These are phyloP conservation scores for Alectoris magna DNA, from an alignment of 2,797 vertebrate genomes.

Conservation along the genomic window DNA sequence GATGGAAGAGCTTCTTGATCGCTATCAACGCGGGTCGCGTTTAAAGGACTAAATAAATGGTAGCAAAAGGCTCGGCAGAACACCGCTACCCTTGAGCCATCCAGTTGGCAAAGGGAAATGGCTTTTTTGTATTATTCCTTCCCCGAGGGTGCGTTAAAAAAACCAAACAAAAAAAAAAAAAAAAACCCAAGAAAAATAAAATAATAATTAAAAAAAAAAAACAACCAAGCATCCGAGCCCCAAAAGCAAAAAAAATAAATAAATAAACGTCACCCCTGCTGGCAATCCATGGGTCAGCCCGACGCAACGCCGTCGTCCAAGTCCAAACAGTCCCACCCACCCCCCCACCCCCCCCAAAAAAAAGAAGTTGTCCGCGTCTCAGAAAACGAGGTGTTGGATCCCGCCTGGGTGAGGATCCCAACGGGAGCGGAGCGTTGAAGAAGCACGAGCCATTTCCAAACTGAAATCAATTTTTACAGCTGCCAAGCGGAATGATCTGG, in stretches of 20 bases:
- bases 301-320: not conserved
- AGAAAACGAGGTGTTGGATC: not conserved
- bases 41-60: not conserved
- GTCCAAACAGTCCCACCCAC: not conserved
- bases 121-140: not conserved
- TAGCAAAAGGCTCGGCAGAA: not conserved
- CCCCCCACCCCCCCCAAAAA: too few species aligned
- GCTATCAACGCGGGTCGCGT: not conserved
- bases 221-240: not conserved
- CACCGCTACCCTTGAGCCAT: constrained; percentile 26
- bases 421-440: constrained; percentile 21
- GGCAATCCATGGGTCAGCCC: not conserved
- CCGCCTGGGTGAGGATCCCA: not conserved
- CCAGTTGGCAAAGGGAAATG: not conserved
- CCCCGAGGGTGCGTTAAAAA: not conserved
- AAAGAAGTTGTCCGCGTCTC: not conserved
- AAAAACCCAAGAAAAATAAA: too few species aligned
- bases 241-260: not conserved
- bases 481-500: constrained; percentile 73
- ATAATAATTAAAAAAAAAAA: not conserved
- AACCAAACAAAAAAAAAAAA: too few species aligned
- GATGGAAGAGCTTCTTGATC: constrained; percentile 38
- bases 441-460: constrained; percentile 70
- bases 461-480: constrained; percentile 69
- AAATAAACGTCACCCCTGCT: not conserved